Base-by-base conservation (phyloP, 2,797 vertebrate genomes). In the Typhlichthys subterraneus region DNA sequence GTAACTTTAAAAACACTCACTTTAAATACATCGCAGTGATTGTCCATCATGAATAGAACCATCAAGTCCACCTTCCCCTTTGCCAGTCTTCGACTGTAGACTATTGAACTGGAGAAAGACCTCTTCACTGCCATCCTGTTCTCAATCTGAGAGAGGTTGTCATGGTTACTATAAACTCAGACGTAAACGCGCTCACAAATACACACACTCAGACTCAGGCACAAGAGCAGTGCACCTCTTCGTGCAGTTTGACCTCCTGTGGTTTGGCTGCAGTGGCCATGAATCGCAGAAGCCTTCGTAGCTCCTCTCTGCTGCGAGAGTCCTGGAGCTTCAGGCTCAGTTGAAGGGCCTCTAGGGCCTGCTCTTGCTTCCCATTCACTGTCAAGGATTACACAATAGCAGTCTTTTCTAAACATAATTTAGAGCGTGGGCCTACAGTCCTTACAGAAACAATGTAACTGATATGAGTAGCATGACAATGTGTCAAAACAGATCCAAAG, bases 91-190 rank as follows among this genome's bases (percentile, higher is more conserved):
- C 92, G 92, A 65, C 95, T 95, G 81, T 94, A 94, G 75, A 99
- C 92, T 23, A 99, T 93, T 55, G 97, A 94, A 81, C 92, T 94
- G 19, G 95, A 95, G 73, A 99, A 99, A 0, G 93, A 93, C 82
- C 97, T 94, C 87, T 98, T 99, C 84, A 99, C 96, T 7, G 95
- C 94, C 97, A 99, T 98, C 72, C 96, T 90, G 89, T 99, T 99
- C 76, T 99, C 97, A 51, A 95, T 91, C 98, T 99, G 63, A 48
- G 23, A 53, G 51, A 64, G 45, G 19, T 2, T 5, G 3, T 5
- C 1, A 12, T 12, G 12, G 0, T 5, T 23, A 29, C 84, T 62
- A 76, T 29, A 4, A 14, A 48, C 29, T 12, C 5, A 15, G 46
- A 33, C 19, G 10, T 7, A 14, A n/a, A 14, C 58, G 10, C 58